Percentiles rank a stretch among this genome's conserved stretches.
Conservation (phyloP, 2,888 invertebrate genomes). For the Leptinotarsa tumamoca region DNA sequence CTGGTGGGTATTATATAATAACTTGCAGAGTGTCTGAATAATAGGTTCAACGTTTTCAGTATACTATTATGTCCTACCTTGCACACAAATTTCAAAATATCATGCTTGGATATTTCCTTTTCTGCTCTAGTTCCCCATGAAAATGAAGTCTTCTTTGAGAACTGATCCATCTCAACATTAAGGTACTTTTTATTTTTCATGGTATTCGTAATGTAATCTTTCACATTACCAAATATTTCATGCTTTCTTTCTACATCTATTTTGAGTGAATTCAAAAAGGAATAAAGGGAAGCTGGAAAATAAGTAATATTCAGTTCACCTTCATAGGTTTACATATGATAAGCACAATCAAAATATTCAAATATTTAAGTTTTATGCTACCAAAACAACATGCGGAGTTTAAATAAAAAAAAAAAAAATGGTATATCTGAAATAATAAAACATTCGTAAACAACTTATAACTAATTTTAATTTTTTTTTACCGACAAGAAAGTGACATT, state of each 20-base stretch:
- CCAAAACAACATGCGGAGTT: too few relatives aligned
- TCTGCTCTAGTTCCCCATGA: slow-evolving; percentile 56
- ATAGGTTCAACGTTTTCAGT: too few relatives aligned
- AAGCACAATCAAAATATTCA: too few relatives aligned
- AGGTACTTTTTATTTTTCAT: slow-evolving; percentile 55
- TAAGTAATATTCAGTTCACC: too few relatives aligned
- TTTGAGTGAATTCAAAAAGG: slow-evolving; percentile 52
- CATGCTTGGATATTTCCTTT: slow-evolving; percentile 56
- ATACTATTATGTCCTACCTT: slow-evolving; percentile 33
- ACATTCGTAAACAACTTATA: background rate
- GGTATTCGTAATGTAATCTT: slow-evolving; percentile 51
- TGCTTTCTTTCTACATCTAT: slow-evolving; percentile 54
- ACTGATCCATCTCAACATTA: slow-evolving; percentile 48
- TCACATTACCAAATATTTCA: slow-evolving; percentile 54
- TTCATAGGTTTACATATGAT: too few relatives aligned
- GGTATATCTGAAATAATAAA: too few relatives aligned
- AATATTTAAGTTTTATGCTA: background rate
- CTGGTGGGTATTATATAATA: too few relatives aligned
- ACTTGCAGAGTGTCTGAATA: too few relatives aligned
- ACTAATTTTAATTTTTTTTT: too few relatives aligned
- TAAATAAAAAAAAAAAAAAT: too few relatives aligned
- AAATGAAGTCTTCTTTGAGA: slow-evolving; percentile 49
- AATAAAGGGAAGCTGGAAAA: slow-evolving; percentile 51
- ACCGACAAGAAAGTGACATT: too few relatives aligned
- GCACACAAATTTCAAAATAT: slow-evolving; percentile 56